Conservation (phyloP, 2,113 vertebrate species). For the Struthidea cinerea region DNA sequence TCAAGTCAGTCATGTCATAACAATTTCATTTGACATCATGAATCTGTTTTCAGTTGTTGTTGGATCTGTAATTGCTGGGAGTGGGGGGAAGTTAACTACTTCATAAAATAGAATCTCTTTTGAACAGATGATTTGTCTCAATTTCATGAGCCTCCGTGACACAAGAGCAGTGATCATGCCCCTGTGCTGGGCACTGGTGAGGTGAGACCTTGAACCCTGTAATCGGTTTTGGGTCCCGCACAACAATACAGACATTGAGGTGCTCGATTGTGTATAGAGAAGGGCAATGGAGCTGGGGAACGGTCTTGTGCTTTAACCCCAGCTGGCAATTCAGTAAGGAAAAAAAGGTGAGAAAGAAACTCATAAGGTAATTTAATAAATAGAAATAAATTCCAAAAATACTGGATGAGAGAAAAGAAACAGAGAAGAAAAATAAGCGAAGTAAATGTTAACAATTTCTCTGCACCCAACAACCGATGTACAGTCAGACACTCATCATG, state of each 20-base stretch:
- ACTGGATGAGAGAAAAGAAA: background rate
- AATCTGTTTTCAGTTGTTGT: background rate
- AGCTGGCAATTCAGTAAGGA: background rate
- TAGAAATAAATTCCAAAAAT: background rate
- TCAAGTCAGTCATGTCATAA: background rate
- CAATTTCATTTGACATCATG: background rate
- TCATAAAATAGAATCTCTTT: background rate
- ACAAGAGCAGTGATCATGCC: background rate
- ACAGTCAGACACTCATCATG: background rate
- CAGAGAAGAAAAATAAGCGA: background rate
- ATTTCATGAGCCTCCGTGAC: background rate
- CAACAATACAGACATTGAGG: background rate
- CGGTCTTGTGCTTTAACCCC: background rate
- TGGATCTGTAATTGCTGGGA: background rate
- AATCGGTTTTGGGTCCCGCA: background rate
- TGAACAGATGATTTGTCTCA: background rate
- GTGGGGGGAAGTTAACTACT: background rate
- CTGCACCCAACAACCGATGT: background rate
- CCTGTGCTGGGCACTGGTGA: background rate
- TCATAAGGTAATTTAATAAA: background rate
- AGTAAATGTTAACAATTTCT: background rate
- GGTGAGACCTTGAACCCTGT: accelerated
- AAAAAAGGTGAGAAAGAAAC: background rate
- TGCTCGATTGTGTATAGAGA: background rate
- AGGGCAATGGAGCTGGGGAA: background rate